Evolutionary conservation across 2,888 invertebrate species (phyloP).

Genomic region (Plagiodera versicolora): DNA sequence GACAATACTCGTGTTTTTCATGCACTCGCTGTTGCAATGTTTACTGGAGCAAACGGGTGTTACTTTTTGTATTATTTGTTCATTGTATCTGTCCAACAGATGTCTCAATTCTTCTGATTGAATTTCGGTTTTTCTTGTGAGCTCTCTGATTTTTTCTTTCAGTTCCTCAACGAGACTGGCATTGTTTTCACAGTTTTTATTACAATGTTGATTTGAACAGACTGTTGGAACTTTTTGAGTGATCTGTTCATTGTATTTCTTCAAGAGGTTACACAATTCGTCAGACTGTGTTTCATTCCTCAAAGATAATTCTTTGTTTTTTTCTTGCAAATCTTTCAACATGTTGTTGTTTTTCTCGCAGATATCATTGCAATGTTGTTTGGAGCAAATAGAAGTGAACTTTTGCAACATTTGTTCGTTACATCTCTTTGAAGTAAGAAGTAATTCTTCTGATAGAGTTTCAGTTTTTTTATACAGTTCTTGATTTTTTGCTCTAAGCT

Average conservation of each 20-base stretch:
- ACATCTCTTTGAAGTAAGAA: slow-evolving; percentile 16
- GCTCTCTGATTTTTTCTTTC: slow-evolving; percentile 3
- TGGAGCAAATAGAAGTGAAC: neutral
- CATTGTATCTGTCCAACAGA: slow-evolving; percentile 18
- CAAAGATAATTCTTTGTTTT: neutral
- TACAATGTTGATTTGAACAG: slow-evolving; percentile 6
- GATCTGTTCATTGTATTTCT: slow-evolving; percentile 12
- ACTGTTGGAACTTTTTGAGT: neutral
- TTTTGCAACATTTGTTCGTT: neutral
- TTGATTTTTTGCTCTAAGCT: slow-evolving; percentile 18
- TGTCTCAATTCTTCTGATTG: slow-evolving; percentile 14
- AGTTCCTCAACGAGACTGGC: neutral
- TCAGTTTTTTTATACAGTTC: slow-evolving; percentile 14
- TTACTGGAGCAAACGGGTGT: neutral
- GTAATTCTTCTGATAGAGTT: slow-evolving; percentile 18
- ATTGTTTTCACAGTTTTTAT: neutral
- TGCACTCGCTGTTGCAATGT: slow-evolving; percentile 12
- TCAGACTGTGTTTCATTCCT: neutral
- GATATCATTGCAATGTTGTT: slow-evolving; percentile 11
- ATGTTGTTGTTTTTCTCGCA: slow-evolving; percentile 1
- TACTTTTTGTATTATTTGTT: neutral
- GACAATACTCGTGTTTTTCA: neutral
- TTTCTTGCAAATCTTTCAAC: slow-evolving; percentile 1
- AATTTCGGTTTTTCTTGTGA: neutral
- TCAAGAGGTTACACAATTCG: slow-evolving; percentile 14